phyloP scores from a whole-genome alignment of 2,797 vertebrate genomes.

The Taeniopygia guttata region DNA sequence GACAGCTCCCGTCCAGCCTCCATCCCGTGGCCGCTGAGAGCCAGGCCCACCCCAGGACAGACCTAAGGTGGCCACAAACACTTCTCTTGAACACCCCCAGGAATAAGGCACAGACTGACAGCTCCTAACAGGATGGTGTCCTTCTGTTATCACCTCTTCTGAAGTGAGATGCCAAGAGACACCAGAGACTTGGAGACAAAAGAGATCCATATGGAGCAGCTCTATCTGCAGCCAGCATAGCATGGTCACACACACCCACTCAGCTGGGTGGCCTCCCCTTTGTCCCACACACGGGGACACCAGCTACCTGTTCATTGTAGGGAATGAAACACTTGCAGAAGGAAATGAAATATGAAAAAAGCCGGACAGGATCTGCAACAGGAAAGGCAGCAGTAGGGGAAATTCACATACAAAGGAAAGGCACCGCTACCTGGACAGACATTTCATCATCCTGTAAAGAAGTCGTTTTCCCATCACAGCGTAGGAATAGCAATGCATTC shows the following conservation, averaged over 20 bases:
- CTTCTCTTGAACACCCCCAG: neutral
- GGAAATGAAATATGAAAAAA: rapidly evolving
- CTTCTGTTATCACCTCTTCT: neutral
- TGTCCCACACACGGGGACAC: rapidly evolving
- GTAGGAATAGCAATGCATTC: neutral
- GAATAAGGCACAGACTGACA: neutral
- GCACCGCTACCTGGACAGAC: neutral
- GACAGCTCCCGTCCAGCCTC: too few species aligned
- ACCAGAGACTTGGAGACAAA: neutral
- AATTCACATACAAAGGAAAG: rapidly evolving
- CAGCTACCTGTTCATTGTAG: rapidly evolving
- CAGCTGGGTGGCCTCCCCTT: neutral
- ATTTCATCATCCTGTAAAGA: neutral
- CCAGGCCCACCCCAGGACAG: neutral
- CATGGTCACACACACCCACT: rapidly evolving
- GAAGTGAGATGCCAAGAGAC: neutral
- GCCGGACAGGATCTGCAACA: neutral
- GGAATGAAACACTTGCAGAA: rapidly evolving
- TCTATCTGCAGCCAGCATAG: neutral
- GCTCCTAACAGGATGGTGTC: neutral
- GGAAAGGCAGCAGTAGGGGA: neutral
- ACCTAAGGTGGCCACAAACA: neutral
- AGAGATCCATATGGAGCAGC: rapidly evolving
- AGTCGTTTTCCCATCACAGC: neutral
- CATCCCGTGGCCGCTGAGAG: too few species aligned